Base-by-base conservation (phyloP, 2,797 vertebrate genomes). In the Chelonia mydas region DNA sequence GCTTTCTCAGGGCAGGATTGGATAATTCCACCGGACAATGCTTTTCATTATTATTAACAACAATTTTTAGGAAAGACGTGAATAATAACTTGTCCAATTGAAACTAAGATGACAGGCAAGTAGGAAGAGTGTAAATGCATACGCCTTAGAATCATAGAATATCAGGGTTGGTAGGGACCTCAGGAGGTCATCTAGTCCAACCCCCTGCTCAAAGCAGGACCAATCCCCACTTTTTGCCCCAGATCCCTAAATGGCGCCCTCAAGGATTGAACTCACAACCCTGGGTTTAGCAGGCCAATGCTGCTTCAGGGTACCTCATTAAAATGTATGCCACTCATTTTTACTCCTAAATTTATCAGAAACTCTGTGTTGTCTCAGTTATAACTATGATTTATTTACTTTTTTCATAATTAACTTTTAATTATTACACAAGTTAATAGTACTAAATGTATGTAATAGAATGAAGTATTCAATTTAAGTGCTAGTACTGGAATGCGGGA, bases 341-440 rank as follows among this genome's bases (percentile, higher is more conserved):
- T 53, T 77, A 81, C 11, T 77, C 41, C 6, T 4, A 27, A 17
- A 1, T 49, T 1, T 61, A 51, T n/a, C 5, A 84, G 82, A 3
- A 2, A 0, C 1, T 0, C 2, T 9, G 59, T 19, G 19, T 78
- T 81, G 3, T 51, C 10, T 49, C 28, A 47, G 74, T 11, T 47
- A 8, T 47, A 76, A 27, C 25, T 25, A 23, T 47, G 45, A 76
- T 45, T 47, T 49, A 15, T 77, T 28, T 13, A 49, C 15, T 13
- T 47, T 72, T 41, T 74, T 45, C 19, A 45, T 74, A 76, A 76
- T 41, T 27, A 45, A 23, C 72, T 12, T 28, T 76, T 47, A 11
- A 74, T 76, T 76, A 76, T 45, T 76, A 28, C 41, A 76, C 25
- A 76, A 45, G 47, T 27, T 37, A 68, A 37, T 11, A 68, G 17